Evolutionary conservation across 2,113 vertebrate genomes (phyloP), one percentile per base, ranked within the genome.

Genomic region (Leptocoma aspasia): DNA sequence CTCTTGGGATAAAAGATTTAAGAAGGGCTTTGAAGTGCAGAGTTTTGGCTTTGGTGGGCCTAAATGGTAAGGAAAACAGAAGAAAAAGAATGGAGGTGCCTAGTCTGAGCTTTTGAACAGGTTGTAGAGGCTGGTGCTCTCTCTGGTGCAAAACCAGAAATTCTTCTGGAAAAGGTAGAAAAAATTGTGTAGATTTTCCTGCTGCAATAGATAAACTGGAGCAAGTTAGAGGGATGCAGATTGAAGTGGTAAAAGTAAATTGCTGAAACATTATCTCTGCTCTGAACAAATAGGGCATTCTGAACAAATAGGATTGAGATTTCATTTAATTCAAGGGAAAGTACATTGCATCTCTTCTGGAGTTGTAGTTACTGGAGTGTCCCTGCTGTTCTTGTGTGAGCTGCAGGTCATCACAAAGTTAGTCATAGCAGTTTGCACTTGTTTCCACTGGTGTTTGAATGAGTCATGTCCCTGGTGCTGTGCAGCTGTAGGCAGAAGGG

Each of bases 361-460:
- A 54, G 13, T 71, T 81, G 71, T 85, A 64, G 37, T 92, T 72
- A n/a, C 45, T 50, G 33, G 69, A 63, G 35, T 68, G 35, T 68
- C n/a, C 41, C 53, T 57, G 3, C 37, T 65, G 57, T 60, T 94
- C 61, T 45, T 72, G 26, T 73, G 79, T 88, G 82, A 86, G 33
- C 47, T 93, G 50, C 68, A 53, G 92, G 94, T 90, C 94, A 78
- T 92, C 64, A 50, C 7, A 1, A n/a, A 50, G 49, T 93, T 94
- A 90, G 90, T 95, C 92, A 93, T 31, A 73, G 86, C 60, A 81
- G 64, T 92, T 89, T 89, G 86, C 86, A 59, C 92, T 93, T 94
- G 86, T 95, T 97, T 89, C 94, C 89, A 92, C 94, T 93, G 72
- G 82, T 94, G 86, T 59, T 80, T 41, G 35, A 30, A 21, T 96